Evolutionary conservation across 1,140 invertebrate genomes (phyloP).

Genomic region (Cecropterus lyciades): DNA sequence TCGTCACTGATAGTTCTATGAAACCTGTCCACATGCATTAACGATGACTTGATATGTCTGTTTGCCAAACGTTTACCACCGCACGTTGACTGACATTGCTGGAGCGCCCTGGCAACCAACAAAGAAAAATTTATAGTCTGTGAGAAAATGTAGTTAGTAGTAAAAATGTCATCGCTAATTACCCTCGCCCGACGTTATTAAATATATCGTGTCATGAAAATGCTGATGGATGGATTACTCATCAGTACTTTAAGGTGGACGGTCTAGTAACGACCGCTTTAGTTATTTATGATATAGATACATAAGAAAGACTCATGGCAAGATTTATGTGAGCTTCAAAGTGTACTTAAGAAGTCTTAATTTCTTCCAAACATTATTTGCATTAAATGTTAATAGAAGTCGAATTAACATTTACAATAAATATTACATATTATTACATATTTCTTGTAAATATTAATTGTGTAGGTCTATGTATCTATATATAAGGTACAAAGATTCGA

Average conservation of each 20-base stretch:
- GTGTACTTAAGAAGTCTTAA: no score
- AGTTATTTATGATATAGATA: conserved; percentile 21
- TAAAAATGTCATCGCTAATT: conserved; percentile 34
- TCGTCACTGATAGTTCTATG: no score
- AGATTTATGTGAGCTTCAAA: no score
- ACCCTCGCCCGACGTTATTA: conserved; percentile 26
- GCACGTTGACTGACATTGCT: conserved; percentile 10
- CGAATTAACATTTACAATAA: no score
- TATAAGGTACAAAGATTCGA: no score
- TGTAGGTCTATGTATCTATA: no score
- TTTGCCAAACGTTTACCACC: not conserved
- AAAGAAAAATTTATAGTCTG: conserved; percentile 22
- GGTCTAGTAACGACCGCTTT: conserved; percentile 12
- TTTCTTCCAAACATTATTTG: no score
- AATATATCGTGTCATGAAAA: conserved; percentile 29
- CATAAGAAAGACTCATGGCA: not conserved
- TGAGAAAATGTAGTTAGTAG: conserved; percentile 21
- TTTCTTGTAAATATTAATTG: no score
- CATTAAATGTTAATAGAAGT: no score
- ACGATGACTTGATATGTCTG: no score
- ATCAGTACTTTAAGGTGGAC: conserved; percentile 15
- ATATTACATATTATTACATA: no score
- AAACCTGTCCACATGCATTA: no score
- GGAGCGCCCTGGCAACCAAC: conserved; percentile 4
- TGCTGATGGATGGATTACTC: conserved; percentile 30